These are phyloP conservation scores for Lepidurus apus DNA, from an alignment of 1,140 invertebrate species.

Conservation along the genomic window DNA sequence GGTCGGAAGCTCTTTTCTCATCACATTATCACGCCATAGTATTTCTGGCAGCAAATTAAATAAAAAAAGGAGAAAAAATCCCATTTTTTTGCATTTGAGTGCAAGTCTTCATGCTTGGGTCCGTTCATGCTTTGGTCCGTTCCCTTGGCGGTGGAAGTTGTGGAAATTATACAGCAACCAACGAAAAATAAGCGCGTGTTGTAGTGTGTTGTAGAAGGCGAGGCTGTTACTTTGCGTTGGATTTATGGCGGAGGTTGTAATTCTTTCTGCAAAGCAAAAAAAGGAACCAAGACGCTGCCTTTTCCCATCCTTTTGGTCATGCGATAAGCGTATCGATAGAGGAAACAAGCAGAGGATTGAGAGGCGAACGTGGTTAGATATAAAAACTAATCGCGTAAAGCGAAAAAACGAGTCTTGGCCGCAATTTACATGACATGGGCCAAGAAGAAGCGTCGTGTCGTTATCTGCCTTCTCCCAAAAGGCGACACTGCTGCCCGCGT, in stretches of 20 bases:
- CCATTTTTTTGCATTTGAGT: no score
- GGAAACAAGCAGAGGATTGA: background rate
- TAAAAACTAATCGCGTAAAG: background rate
- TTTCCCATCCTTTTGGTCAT: background rate
- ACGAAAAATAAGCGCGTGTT: background rate
- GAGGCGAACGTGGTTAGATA: background rate
- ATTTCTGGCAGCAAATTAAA: background rate
- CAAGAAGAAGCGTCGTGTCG: background rate
- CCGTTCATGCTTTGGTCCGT: no score
- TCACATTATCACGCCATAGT: background rate
- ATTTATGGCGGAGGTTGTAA: background rate
- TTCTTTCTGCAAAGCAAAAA: background rate
- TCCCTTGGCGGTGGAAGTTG: background rate
- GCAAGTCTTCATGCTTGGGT: no score
- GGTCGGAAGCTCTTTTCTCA: background rate
- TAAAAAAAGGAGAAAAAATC: background rate
- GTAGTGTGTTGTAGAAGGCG: background rate
- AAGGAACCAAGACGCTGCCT: no score
- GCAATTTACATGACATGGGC: background rate
- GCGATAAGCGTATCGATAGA: constrained; percentile 10
- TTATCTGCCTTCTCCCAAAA: background rate
- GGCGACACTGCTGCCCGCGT: background rate
- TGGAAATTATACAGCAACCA: background rate
- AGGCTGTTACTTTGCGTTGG: background rate
- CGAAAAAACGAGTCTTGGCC: background rate